Conservation (phyloP, 1,140 invertebrate genomes). For the Eriosoma lanigerum region DNA sequence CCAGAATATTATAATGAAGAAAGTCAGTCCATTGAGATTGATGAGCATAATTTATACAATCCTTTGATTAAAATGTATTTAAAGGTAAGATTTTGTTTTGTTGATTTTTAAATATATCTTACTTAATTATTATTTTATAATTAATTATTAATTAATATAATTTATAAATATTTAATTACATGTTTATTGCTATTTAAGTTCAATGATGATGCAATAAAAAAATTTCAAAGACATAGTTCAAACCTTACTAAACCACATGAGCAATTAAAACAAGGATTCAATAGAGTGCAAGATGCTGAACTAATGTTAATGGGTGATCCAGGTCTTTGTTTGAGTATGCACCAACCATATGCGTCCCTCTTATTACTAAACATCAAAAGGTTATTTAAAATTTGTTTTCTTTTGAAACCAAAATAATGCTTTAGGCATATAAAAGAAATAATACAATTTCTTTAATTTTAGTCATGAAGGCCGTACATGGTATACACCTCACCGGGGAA, state of each 20-base stretch:
- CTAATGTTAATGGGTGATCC: constrained; percentile 85
- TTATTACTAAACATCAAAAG: constrained; percentile 88
- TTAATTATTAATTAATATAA: too few relatives aligned
- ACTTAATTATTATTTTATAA: too few relatives aligned
- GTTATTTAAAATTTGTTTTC: constrained; percentile 63
- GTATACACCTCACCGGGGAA: constrained; percentile 87
- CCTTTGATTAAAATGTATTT: constrained; percentile 31
- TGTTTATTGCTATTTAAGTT: background rate
- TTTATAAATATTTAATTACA: too few relatives aligned
- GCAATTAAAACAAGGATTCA: constrained; percentile 47
- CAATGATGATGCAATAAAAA: constrained; percentile 36
- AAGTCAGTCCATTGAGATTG: background rate
- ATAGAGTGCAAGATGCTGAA: constrained; percentile 77
- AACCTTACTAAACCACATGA: background rate
- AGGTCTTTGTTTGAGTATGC: constrained; percentile 88
- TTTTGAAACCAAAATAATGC: background rate
- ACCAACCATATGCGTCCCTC: constrained; percentile 94
- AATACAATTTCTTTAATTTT: constrained; percentile 53
- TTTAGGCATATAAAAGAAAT: background rate
- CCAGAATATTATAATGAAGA: background rate
- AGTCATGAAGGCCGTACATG: constrained; percentile 93
- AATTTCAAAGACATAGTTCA: background rate
- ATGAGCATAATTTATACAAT: constrained; percentile 32
- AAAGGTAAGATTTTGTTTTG: background rate
- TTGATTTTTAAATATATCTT: too few relatives aligned